Base-by-base conservation (phyloP, 2,113 vertebrate genomes). In the Fregata magnificens region DNA sequence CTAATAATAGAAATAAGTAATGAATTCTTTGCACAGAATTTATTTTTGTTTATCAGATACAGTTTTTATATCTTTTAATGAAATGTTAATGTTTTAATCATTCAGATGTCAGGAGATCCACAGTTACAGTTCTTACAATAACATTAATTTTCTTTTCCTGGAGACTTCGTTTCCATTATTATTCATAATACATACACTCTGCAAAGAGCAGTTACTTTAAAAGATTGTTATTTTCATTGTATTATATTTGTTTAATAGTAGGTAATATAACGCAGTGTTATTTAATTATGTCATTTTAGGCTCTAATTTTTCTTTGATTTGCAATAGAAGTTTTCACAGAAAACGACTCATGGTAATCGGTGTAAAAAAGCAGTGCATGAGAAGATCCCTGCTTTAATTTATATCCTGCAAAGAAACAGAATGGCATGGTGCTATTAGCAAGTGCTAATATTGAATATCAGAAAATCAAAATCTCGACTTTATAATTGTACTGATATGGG, bases 181-280 rank as follows among this genome's bases (percentile, higher is more conserved):
- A 96, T 94, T 97, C 94, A 95, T 95, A 95, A 95, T 95, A 93
- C 81, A 94, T n/a, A 93, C 36, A 72, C 80, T 94, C 69, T 52
- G 69, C 65, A 94, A 95, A 95, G 83, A 92, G 69, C 65, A 95
- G 91, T 85, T 95, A 89, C 77, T 95, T 91, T 91, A 95, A 94
- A 87, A 95, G 88, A 96, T 92, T 92, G 90, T 95, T 97, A 95
- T 96, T 96, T 95, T 95, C 86, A 87, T 91, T 94, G 61, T 94
- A 93, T 96, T 97, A 94, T 96, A 95, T 97, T 97, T 96, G 88
- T 95, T 97, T 97, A 97, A 97, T 96, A 85, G 91, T 79, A 94
- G 91, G 88, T 95, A 92, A 94, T 91, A 91, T 82, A 95, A 87
- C 81, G 74, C 73, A 87, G 53, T 85, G 89, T 94, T 95, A 91